These are phyloP conservation scores for Myripristis murdjan DNA, from an alignment of 2,797 vertebrate genomes.

Conservation along the genomic window DNA sequence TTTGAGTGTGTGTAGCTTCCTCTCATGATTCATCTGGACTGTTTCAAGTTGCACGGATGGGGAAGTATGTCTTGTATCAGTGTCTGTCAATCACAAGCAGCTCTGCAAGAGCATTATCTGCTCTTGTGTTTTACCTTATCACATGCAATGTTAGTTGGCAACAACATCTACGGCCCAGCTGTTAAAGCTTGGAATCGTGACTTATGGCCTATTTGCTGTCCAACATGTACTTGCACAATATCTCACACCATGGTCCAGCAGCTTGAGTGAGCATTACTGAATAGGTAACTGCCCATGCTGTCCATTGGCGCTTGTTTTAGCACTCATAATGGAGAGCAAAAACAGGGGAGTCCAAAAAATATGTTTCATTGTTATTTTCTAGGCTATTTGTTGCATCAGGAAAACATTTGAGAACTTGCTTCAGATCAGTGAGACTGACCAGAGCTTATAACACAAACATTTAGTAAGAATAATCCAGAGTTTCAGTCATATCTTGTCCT, in stretches of 20 bases:
- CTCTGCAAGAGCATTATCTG: not conserved
- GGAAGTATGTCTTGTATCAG: not conserved
- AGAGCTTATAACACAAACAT: not conserved
- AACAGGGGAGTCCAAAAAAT: no score
- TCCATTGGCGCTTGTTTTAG: no score
- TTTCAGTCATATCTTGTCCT: not conserved
- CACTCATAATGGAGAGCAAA: no score
- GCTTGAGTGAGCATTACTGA: not conserved
- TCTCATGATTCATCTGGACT: not conserved
- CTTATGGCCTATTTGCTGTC: not conserved
- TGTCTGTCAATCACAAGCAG: not conserved
- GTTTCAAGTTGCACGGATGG: not conserved
- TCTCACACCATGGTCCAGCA: not conserved
- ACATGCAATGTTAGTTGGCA: not conserved
- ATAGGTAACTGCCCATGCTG: not conserved
- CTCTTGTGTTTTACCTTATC: not conserved
- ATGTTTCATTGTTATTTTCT: not conserved
- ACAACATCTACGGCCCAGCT: not conserved
- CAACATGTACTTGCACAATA: not conserved
- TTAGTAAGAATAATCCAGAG: not conserved
- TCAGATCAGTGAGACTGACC: not conserved
- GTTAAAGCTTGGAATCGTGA: not conserved
- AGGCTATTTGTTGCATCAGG: not conserved
- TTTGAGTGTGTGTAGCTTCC: no score
- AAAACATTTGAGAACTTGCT: not conserved